Base-by-base conservation (phyloP, 2,888 invertebrate species). In the Bembecia ichneumoniformis region DNA sequence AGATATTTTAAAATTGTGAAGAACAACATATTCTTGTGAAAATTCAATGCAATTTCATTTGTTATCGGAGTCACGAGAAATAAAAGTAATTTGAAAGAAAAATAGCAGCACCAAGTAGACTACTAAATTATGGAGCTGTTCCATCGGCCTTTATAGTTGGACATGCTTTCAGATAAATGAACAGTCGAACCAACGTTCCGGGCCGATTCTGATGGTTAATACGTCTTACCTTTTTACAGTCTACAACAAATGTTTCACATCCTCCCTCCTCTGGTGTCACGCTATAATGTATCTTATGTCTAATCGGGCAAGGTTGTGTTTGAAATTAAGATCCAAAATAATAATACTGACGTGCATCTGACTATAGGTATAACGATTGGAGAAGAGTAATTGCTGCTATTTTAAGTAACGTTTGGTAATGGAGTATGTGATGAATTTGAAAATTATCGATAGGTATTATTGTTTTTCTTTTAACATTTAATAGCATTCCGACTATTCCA, bases 131-230 rank as follows among this genome's bases (percentile, higher is more conserved):
- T 80, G 66, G 58, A 77, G 56, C 54, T 49, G 59, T 53, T 56
- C 51, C 50, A 55, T 49, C 51, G 55, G 51, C 52, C 15, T 13
- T 44, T 40, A 40, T 40, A 50, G 60, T 62, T 68, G 65, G 76
- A 74, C 66, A 68, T 69, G 83, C 82, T 82, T 65, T 82, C 68
- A 74, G 66, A 73, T 66, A 75, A 79, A 81, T 80, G 80, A 82
- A 75, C 80, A 56, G 67, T 52, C 47, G 46, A 49, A 54, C 51
- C 60, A 60, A 58, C 62, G 64, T 60, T 55, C 56, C 52, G 56
- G 47, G 28, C 17, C 60, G 63, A 60, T 67, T 66, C 63, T 64
- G 65, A 62, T 61, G 62, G 61, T 55, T 63, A 64, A 67, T 61
- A 66, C 57, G 58, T 61, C 60, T 59, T 55, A 50, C 50, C 35